Conservation (phyloP, 2,888 invertebrate genomes). For the Anthophora plumipes region DNA sequence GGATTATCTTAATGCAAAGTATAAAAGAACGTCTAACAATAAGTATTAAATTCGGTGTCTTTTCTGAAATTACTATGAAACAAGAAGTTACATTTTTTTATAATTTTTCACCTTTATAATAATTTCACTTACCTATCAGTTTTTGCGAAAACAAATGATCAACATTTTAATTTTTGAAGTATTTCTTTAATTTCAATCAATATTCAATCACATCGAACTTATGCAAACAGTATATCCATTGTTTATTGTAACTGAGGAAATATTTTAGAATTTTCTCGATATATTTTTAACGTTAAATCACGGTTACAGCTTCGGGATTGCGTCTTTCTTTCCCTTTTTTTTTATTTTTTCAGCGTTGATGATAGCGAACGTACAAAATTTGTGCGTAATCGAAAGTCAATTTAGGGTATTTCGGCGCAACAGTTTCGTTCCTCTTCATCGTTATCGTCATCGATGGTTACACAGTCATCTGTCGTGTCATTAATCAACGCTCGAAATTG, state of each 20-base stretch:
- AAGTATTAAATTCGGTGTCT: too few species aligned
- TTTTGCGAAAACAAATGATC: too few species aligned
- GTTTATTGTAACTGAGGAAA: neutral
- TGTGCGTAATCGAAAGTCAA: constrained; percentile 11
- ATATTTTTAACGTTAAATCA: neutral
- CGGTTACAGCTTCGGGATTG: neutral
- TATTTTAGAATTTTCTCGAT: neutral
- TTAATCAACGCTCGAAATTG: constrained; percentile 70
- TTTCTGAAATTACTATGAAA: neutral
- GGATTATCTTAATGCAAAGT: too few species aligned
- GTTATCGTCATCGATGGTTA: constrained; percentile 53
- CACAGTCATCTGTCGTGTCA: constrained; percentile 54
- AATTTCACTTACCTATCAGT: too few species aligned
- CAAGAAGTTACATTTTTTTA: neutral
- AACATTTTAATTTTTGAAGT: too few species aligned
- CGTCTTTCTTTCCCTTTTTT: too few species aligned
- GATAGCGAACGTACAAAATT: constrained; percentile 11
- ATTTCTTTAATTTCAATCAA: too few species aligned
- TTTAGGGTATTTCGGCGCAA: constrained; percentile 44
- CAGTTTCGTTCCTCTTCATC: constrained; percentile 48
- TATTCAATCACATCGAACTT: too few species aligned
- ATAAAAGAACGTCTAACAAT: too few species aligned
- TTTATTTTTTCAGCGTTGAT: neutral
- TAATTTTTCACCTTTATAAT: neutral
- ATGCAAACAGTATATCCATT: too few species aligned